phyloP scores from a whole-genome alignment of 2,888 invertebrate species.

The Tinea trinotella region DNA sequence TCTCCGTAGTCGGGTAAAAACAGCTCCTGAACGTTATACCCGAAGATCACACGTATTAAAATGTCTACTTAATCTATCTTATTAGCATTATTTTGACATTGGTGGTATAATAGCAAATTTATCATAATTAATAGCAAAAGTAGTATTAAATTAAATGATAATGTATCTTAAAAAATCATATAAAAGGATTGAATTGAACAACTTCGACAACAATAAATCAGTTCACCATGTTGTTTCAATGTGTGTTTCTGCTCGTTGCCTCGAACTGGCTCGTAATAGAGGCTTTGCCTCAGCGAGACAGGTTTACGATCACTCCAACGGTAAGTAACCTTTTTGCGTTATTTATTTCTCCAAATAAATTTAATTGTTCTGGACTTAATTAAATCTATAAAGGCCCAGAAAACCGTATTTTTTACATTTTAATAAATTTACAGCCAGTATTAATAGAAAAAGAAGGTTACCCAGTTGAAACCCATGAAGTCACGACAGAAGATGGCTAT shows the following conservation, averaged over 20 bases:
- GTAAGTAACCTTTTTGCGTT: conserved; percentile 1
- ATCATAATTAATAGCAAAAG: conserved; percentile 2
- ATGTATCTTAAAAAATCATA: conserved; percentile 1
- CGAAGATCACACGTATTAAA: too few relatives aligned
- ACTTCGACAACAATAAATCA: neutral
- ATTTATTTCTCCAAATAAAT: too few relatives aligned
- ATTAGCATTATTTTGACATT: too few relatives aligned
- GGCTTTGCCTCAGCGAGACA: neutral
- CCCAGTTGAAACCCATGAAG: conserved; percentile 29
- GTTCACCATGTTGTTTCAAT: conserved; percentile 5
- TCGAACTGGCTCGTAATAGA: neutral
- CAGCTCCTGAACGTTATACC: too few relatives aligned
- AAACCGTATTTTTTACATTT: neutral
- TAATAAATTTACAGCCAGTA: conserved; percentile 10
- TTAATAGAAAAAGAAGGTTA: conserved; percentile 27
- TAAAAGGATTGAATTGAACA: neutral
- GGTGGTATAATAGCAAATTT: neutral
- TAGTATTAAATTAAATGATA: neutral
- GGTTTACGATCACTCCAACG: neutral
- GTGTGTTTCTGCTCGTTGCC: neutral
- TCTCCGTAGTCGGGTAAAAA: too few relatives aligned
- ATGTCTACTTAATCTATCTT: too few relatives aligned
- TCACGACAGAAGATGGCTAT: conserved; percentile 41
- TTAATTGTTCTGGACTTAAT: too few relatives aligned
- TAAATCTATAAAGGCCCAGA: neutral